phyloP scores from a whole-genome alignment of 1,140 invertebrate species.

The Hirudo medicinalis region DNA sequence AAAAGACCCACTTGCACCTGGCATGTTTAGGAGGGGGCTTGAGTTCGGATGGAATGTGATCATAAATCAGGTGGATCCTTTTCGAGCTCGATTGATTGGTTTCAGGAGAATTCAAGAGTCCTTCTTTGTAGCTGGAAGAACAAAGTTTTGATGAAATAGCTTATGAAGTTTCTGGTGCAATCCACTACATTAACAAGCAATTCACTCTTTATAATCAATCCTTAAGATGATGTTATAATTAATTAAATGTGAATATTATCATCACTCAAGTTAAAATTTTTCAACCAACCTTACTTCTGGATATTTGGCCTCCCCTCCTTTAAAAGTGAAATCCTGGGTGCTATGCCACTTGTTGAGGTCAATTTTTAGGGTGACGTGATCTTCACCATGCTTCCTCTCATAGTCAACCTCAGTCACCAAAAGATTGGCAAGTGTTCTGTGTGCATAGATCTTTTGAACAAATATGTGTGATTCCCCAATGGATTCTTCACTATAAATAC shows the following conservation, averaged over 20 bases:
- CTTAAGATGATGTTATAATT: too few species aligned
- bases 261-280: not conserved
- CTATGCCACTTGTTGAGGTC: slow-evolving; percentile 14
- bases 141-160: not conserved
- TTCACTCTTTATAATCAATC: not conserved
- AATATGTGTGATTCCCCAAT: not conserved
- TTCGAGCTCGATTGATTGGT: slow-evolving; percentile 7
- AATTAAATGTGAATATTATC: too few species aligned
- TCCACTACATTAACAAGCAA: not conserved
- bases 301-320: not conserved
- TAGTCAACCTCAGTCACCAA: slow-evolving; percentile 30
- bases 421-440: slow-evolving; percentile 27
- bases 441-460: slow-evolving; percentile 29
- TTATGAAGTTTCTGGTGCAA: not conserved
- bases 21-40: not conserved
- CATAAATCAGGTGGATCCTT: slow-evolving; percentile 5
- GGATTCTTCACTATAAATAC: not conserved
- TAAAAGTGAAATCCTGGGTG: not conserved
- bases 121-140: not conserved
- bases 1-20: slow-evolving; percentile 12
- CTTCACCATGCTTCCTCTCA: slow-evolving; percentile 8
- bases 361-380: slow-evolving; percentile 2
- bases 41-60: slow-evolving; percentile 12
- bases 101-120: not conserved
- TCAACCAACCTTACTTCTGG: slow-evolving; percentile 14